Evolutionary conservation across 2,113 vertebrate species (phyloP).

Genomic region (Pavo muticus): DNA sequence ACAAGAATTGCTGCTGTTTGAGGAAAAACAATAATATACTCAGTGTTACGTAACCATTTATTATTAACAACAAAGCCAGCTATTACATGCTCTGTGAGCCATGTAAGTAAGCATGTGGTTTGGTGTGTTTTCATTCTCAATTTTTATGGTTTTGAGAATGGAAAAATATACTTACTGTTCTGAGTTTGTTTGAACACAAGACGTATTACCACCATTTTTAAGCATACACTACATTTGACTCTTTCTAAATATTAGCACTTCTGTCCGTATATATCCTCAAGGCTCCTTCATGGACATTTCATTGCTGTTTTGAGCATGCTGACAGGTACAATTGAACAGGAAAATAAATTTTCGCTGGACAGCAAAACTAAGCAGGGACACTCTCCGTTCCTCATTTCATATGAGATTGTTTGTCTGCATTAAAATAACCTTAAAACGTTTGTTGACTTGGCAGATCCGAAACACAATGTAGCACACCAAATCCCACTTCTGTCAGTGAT

Average conservation of each 20-base stretch:
- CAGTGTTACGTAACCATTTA: neutral
- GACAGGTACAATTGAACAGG: neutral
- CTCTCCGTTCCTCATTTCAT: neutral
- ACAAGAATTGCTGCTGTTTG: slow-evolving; percentile 16
- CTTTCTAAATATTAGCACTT: slow-evolving; percentile 11
- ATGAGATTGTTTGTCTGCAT: neutral
- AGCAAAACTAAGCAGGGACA: neutral
- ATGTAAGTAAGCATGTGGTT: slow-evolving; percentile 56
- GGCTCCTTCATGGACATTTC: neutral
- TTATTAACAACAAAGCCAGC: slow-evolving; percentile 43
- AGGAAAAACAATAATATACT: slow-evolving; percentile 13
- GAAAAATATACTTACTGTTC: slow-evolving; percentile 41
- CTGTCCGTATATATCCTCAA: neutral
- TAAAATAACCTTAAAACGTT: neutral
- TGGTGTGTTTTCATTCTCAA: slow-evolving; percentile 32
- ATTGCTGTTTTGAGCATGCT: neutral
- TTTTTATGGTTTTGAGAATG: slow-evolving; percentile 31
- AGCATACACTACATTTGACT: neutral
- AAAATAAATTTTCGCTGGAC: neutral
- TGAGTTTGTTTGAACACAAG: neutral
- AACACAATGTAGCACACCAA: neutral
- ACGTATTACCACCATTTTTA: neutral
- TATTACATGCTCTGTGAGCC: slow-evolving; percentile 42
- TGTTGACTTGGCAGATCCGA: neutral
- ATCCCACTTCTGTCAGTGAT: neutral